These are phyloP conservation scores for Oreocharis arfaki DNA, from an alignment of 2,113 vertebrate species.

Conservation along the genomic window DNA sequence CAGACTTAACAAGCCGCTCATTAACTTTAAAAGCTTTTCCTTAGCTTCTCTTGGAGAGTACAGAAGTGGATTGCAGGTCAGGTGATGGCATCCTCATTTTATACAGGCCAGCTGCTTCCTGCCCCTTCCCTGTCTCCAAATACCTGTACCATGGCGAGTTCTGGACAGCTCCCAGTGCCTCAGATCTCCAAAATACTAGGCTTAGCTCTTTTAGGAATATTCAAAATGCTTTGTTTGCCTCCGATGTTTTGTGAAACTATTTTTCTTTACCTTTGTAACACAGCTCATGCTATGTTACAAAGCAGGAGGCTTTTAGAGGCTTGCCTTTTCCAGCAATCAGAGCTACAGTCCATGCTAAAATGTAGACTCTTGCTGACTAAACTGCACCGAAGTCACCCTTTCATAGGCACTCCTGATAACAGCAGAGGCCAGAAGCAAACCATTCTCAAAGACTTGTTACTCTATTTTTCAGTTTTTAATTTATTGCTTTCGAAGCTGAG, in stretches of 20 bases:
- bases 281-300: not conserved
- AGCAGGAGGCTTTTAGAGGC: not conserved
- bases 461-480: conserved; percentile 14
- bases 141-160: not conserved
- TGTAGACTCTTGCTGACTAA: not conserved
- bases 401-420: not conserved
- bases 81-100: not conserved
- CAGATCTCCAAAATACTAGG: not conserved
- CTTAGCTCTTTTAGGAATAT: not conserved
- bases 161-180: conserved; percentile 10
- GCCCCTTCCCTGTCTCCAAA: not conserved
- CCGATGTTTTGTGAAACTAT: conserved; percentile 16
- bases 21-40: conserved; percentile 15
- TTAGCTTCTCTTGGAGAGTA: not conserved
- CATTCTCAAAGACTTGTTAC: conserved; percentile 25
- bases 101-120: not conserved
- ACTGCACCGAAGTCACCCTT: conserved; percentile 20
- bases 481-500: conserved; percentile 35
- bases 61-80: not conserved
- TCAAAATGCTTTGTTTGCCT: not conserved
- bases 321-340: not conserved
- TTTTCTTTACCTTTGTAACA: conserved; percentile 31
- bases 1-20: not conserved
- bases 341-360: conserved; percentile 1
- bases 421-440: not conserved